These are phyloP conservation scores for Centruroides sculpturatus DNA, from an alignment of 1,140 invertebrate species.

Conservation along the genomic window DNA sequence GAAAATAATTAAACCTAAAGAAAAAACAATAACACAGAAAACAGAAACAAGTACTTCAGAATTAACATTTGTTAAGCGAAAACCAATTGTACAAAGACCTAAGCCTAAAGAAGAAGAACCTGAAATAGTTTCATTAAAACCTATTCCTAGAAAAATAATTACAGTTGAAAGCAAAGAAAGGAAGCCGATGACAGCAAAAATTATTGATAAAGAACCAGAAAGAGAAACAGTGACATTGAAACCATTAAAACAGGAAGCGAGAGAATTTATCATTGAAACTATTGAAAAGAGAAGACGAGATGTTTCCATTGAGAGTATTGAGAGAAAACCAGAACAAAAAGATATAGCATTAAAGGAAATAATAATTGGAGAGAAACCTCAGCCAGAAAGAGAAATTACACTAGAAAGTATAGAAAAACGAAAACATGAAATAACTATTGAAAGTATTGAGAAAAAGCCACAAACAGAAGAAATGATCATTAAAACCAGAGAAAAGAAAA, in stretches of 20 bases:
- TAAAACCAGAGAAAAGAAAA: background rate
- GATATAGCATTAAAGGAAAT: constrained; percentile 6
- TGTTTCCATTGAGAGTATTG: background rate
- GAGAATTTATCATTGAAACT: constrained; percentile 2
- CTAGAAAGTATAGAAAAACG: background rate
- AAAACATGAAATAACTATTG: background rate
- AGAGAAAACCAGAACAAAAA: background rate
- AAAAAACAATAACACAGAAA: too few relatives aligned
- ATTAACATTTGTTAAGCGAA: too few relatives aligned
- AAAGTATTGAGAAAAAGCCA: background rate
- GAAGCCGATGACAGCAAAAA: constrained; percentile 6
- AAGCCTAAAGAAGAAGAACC: constrained; percentile 15
- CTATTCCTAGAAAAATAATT: constrained; percentile 14
- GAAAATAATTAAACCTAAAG: too few relatives aligned
- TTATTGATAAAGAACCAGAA: constrained; percentile 10
- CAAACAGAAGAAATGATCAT: background rate
- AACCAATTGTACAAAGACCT: constrained; percentile 12
- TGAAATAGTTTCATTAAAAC: background rate
- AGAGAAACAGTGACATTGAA: constrained; percentile 11
- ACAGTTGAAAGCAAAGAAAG: constrained; percentile 10
- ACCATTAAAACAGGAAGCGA: constrained; percentile 3
- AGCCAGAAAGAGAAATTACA: constrained; percentile 10
- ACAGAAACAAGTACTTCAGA: too few relatives aligned
- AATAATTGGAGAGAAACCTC: background rate
- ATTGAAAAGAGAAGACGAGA: constrained; percentile 4